Conservation (phyloP, 1,140 invertebrate genomes). For the Atopsyche davidsoni region DNA sequence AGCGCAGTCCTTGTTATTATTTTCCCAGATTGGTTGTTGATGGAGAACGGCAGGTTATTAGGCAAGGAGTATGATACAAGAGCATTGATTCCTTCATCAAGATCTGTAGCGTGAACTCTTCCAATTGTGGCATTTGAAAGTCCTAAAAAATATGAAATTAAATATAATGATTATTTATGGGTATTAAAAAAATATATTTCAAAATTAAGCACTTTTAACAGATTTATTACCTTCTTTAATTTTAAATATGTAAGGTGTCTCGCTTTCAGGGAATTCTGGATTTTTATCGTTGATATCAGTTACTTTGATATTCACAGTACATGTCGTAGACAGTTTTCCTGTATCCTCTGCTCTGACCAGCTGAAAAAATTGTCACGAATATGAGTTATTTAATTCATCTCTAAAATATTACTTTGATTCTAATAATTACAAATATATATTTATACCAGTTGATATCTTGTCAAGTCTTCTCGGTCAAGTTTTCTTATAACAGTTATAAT, state of each 20-base stretch:
- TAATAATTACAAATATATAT: not conserved
- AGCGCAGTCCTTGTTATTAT: conserved; percentile 68
- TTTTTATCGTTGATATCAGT: conserved; percentile 89
- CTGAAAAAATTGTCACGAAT: conserved; percentile 41
- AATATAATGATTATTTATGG: conserved; percentile 1
- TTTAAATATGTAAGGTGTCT: conserved; percentile 68
- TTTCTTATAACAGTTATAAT: conserved; percentile 76
- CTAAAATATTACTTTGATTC: not conserved
- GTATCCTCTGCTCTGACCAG: conserved; percentile 80
- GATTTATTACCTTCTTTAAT: conserved; percentile 68
- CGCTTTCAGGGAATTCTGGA: conserved; percentile 67
- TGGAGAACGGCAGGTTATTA: conserved; percentile 67
- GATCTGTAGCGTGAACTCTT: conserved; percentile 74
- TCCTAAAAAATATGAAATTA: conserved; percentile 15
- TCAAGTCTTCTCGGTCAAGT: conserved; percentile 80
- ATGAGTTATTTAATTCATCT: not conserved
- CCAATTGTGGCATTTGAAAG: conserved; percentile 60
- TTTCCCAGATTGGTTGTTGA: conserved; percentile 73
- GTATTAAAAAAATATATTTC: not conserved
- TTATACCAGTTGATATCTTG: conserved; percentile 75
- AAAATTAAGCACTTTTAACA: not conserved
- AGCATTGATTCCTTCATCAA: conserved; percentile 67
- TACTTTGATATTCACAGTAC: conserved; percentile 80
- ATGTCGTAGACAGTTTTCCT: conserved; percentile 72
- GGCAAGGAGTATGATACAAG: conserved; percentile 66